Evolutionary conservation across 2,797 vertebrate species (phyloP).

Genomic region (Pantherophis alleghaniensis): DNA sequence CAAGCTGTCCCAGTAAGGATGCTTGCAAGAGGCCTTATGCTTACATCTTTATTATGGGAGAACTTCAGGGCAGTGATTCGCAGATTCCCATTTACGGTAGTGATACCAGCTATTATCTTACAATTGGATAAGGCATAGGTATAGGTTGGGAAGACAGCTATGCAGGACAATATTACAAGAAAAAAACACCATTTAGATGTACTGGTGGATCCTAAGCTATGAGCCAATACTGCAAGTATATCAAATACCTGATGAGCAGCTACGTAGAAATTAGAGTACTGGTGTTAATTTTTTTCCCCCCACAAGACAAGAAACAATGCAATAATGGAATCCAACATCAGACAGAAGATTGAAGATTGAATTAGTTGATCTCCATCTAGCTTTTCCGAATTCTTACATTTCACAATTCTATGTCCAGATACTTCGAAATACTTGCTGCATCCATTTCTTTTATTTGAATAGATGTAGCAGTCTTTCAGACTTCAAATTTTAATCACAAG

Average conservation of each 20-base stretch:
- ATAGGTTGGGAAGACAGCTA: background rate
- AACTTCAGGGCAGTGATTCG: background rate
- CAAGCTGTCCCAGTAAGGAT: background rate
- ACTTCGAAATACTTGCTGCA: background rate
- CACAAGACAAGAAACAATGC: background rate
- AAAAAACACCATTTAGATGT: background rate
- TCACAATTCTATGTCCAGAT: background rate
- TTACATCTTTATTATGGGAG: background rate
- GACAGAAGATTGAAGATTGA: background rate
- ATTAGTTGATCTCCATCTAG: background rate
- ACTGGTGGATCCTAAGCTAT: background rate
- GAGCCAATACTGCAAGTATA: background rate
- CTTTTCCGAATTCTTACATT: background rate
- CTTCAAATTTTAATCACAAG: background rate
- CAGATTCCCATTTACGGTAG: background rate
- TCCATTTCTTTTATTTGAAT: background rate
- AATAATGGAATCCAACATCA: background rate
- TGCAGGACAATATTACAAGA: background rate
- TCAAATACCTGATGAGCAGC: background rate
- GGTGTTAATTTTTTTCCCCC: background rate
- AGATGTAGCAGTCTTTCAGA: background rate
- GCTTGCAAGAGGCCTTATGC: background rate
- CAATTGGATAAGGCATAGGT: background rate
- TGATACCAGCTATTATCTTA: background rate
- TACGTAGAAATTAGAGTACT: background rate